Evolutionary conservation across 2,888 invertebrate species (phyloP), one percentile per base, ranked within the genome.

Genomic region (Trichopoda pennipes): DNA sequence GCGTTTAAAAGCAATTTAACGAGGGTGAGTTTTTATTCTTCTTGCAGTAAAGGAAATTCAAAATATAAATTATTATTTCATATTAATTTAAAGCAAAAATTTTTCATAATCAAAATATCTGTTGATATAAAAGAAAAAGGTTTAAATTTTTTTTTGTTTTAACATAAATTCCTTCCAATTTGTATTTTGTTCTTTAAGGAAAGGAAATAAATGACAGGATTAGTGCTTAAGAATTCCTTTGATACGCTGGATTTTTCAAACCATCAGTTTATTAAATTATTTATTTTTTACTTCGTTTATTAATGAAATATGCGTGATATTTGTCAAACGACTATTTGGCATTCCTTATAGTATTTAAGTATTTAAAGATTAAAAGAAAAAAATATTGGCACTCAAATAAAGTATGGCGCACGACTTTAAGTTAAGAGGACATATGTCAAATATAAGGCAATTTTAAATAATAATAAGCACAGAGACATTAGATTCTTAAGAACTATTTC

Each of bases 31-130:
- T 16, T 28, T 58, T n/a, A 8, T 21, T 1, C 17, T 28, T 10
- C 19, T 17, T 28, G 17, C 21, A 56, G 32, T 10, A 68, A 68
- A 73, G 61, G 56, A 35, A 66, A 47, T 58, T 49, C 23, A 10
- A 66, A 77, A 77, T 42, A 73, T 61, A 61, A 77, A 81, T 63
- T 73, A 77, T 81, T 61, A 68, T 81, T 77, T 63, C 49, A 32
- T 63, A 81, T 81, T 81, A 73, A 81, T 81, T 81, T 81, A 61
- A 66, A 42, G 47, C 72, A 35, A 68, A 38, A 73, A 49, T 63
- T 68, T 73, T 56, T 68, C 56, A 56, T 81, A 81, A 77, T 73
- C 60, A 73, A 68, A 68, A 73, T 81, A 73, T 61, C 56, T 58
- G n/a, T 32, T 55, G 47, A 14, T 17, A 44, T 51, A 8, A 32